Percentiles rank a stretch among this genome's conserved stretches.
Conservation (phyloP, 1,140 invertebrate species). For the Andrena cerasifolii region DNA sequence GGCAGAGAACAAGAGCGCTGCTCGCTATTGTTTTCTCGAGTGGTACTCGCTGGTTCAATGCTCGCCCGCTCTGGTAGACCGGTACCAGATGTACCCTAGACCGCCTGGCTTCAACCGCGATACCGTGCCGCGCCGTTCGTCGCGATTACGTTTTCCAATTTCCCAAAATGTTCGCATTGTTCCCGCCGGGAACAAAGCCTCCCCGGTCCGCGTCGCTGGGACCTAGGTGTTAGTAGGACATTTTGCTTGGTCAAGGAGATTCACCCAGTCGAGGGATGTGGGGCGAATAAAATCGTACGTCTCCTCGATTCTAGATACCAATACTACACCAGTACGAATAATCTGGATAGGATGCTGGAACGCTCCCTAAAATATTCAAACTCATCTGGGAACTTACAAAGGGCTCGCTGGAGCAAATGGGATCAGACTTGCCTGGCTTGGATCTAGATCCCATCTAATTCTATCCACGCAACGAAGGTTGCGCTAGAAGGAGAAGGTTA, state of each 20-base stretch:
- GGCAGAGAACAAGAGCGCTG: conserved; percentile 77
- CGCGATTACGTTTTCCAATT: background rate
- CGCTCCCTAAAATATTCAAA: no score
- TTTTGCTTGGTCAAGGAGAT: background rate
- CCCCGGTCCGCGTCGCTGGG: background rate
- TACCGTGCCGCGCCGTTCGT: conserved; percentile 27
- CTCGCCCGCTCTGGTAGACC: conserved; percentile 71
- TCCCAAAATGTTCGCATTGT: conserved; percentile 13
- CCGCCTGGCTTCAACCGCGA: conserved; percentile 54
- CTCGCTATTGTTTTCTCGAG: conserved; percentile 82
- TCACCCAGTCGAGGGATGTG: background rate
- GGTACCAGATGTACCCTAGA: conserved; percentile 77
- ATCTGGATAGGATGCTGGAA: no score
- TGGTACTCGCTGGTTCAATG: conserved; percentile 82
- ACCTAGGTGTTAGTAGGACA: background rate
- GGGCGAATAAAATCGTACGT: no score
- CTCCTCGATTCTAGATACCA: no score
- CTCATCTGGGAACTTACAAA: no score
- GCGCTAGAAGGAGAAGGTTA: no score
- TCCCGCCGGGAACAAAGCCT: background rate
- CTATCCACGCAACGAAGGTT: background rate
- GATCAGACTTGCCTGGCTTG: no score
- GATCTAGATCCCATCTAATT: no score
- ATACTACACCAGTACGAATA: no score
- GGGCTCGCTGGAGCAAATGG: no score